Base-by-base conservation (phyloP, 2,888 invertebrate genomes). In the Drosophila helvetica region DNA sequence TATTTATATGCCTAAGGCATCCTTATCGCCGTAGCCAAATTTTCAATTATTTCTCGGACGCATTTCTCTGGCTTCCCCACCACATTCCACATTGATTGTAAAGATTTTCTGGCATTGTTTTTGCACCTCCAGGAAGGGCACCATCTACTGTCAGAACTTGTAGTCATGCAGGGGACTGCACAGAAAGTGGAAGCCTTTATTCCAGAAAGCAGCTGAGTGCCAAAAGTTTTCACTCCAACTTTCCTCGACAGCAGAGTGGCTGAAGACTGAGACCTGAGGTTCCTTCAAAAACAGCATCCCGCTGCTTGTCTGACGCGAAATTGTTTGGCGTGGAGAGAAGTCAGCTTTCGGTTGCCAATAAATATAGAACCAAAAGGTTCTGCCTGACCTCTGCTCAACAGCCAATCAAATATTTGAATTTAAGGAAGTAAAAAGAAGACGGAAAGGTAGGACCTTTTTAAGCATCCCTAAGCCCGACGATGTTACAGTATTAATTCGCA, bases 211-310 rank as follows among this genome's bases (percentile, higher is more conserved):
- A n/a, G n/a, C n/a, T n/a, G n/a, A n/a, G n/a, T n/a, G n/a, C n/a
- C n/a, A n/a, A n/a, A n/a, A n/a, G n/a, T n/a, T n/a, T n/a, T 12
- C n/a, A 33, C 73, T n/a, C n/a, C n/a, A n/a, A n/a, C n/a, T 69
- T 58, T 53, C 46, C 45, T 48, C 43, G 63, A 72, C 56, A 48
- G 71, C 43, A 38, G 54, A 55, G 50, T 65, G 48, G n/a, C 8
- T 9, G 27, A 27, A 27, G 30, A 10, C 30, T 30, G 3, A 30
- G 30, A 8, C 27, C 8, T 27, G 27, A 8, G 47, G 52, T 46
- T 53, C 57, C 17, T 10, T 45, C 3, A 6, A 10, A 4, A 9
- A 10, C 38, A 27, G 47, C 25, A 25, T 15, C 10, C 30, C 8
- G 45, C 12, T 30, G 47, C 53, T 47, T 22, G 54, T 12, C 19